Conservation (phyloP, 2,113 vertebrate genomes). For the Poecile atricapillus region DNA sequence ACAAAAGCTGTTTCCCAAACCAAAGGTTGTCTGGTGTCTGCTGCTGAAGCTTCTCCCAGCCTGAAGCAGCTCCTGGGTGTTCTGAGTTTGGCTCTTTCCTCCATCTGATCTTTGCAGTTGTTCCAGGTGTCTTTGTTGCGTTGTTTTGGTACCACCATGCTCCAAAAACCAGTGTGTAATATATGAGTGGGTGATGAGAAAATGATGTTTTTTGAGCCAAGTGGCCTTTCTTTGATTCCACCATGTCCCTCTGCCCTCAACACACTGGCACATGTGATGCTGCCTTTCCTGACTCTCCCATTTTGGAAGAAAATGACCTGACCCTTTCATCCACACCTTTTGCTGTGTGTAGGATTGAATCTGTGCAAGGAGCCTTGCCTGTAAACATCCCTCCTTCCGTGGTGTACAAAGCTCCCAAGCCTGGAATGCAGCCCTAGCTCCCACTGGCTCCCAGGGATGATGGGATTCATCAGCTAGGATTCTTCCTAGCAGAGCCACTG, state of each 20-base stretch:
- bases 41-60: not conserved
- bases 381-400: too few species aligned
- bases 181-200: not conserved
- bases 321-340: not conserved
- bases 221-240: not conserved
- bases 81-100: not conserved
- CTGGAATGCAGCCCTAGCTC: not conserved
- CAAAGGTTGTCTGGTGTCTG: not conserved
- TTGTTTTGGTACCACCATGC: not conserved
- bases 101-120: not conserved
- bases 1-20: not conserved
- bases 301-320: not conserved
- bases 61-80: not conserved
- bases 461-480: not conserved
- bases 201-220: not conserved
- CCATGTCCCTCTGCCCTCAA: not conserved
- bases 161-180: not conserved
- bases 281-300: not conserved
- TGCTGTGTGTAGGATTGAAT: not conserved
- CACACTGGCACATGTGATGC: rapidly evolving
- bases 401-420: not conserved
- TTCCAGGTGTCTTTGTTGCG: not conserved
- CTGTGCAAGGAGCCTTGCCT: not conserved
- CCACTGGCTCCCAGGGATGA: not conserved
- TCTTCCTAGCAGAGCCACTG: not conserved